These are phyloP conservation scores for Dolichoris vasculosae DNA, from an alignment of 1,140 invertebrate genomes.

Conservation along the genomic window DNA sequence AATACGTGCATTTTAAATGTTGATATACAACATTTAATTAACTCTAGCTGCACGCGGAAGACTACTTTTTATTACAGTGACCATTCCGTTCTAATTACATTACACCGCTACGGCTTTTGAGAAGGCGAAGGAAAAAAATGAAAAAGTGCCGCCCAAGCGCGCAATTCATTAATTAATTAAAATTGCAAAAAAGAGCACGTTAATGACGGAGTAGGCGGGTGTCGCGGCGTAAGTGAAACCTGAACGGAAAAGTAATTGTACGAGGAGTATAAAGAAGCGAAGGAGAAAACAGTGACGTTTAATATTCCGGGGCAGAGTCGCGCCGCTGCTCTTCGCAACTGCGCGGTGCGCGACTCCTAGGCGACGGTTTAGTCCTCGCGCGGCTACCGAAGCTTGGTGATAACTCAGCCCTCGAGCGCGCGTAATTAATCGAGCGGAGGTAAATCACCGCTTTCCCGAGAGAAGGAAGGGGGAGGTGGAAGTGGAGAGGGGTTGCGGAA, in stretches of 20 bases:
- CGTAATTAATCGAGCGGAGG: slow-evolving; percentile 61
- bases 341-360: not conserved
- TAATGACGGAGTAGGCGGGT: slow-evolving; percentile 24
- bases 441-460: slow-evolving; percentile 59
- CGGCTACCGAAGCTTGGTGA: slow-evolving; percentile 41
- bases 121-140: slow-evolving; percentile 1
- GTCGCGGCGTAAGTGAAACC: slow-evolving; percentile 42
- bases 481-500: not conserved
- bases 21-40: slow-evolving; percentile 48
- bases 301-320: slow-evolving; percentile 36
- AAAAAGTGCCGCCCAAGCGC: not conserved
- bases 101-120: slow-evolving; percentile 25
- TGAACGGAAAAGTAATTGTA: slow-evolving; percentile 52
- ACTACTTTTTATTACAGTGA: slow-evolving; percentile 37
- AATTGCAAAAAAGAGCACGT: slow-evolving; percentile 32
- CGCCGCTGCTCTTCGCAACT: not conserved
- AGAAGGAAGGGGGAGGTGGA: slow-evolving; percentile 14
- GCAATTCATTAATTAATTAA: slow-evolving; percentile 46
- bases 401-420: slow-evolving; percentile 49
- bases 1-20: slow-evolving; percentile 21
- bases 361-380: not conserved
- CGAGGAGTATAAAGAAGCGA: slow-evolving; percentile 3
- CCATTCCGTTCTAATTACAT: slow-evolving; percentile 40
- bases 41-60: slow-evolving; percentile 11
- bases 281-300: slow-evolving; percentile 50